A percentile compares a stretch with the other conserved stretches of the same genome.
Evolutionary conservation across 1,140 invertebrate genomes (phyloP).

Genomic region (Pogonomyrmex californicus): DNA sequence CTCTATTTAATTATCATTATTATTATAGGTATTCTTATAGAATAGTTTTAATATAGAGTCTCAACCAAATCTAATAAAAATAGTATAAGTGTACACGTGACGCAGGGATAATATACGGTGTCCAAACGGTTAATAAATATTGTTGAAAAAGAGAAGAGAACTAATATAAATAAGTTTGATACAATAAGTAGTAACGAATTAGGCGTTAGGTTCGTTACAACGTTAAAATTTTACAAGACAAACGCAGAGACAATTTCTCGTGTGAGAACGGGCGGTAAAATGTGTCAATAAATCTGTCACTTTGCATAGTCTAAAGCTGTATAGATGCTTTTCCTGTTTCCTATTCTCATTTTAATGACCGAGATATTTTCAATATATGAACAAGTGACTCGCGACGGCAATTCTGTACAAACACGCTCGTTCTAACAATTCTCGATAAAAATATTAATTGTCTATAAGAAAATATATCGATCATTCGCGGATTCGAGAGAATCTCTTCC

Average conservation of each 20-base stretch:
- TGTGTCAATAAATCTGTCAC: slow-evolving; percentile 46
- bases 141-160: slow-evolving; percentile 49
- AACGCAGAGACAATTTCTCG: slow-evolving; percentile 42
- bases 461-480: slow-evolving; percentile 56
- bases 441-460: slow-evolving; percentile 43
- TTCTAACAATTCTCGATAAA: slow-evolving; percentile 61
- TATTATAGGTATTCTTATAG: slow-evolving; percentile 74
- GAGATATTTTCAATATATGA: slow-evolving; percentile 10
- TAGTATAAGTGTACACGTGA: slow-evolving; percentile 59
- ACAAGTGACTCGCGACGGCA: slow-evolving; percentile 12
- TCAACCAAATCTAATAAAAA: slow-evolving; percentile 71
- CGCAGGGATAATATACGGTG: slow-evolving; percentile 52
- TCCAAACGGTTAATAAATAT: slow-evolving; percentile 62
- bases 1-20: slow-evolving; percentile 71
- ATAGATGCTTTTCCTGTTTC: background rate
- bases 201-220: background rate
- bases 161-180: slow-evolving; percentile 74
- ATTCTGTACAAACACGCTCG: slow-evolving; percentile 60
- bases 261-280: slow-evolving; percentile 44
- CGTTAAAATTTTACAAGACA: slow-evolving; percentile 56
- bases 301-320: slow-evolving; percentile 36
- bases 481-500: slow-evolving; percentile 11
- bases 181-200: slow-evolving; percentile 60
- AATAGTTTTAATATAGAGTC: slow-evolving; percentile 73
- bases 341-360: background rate